These are phyloP conservation scores for Rhinogobius similis DNA, from an alignment of 2,113 vertebrate species.

Conservation along the genomic window DNA sequence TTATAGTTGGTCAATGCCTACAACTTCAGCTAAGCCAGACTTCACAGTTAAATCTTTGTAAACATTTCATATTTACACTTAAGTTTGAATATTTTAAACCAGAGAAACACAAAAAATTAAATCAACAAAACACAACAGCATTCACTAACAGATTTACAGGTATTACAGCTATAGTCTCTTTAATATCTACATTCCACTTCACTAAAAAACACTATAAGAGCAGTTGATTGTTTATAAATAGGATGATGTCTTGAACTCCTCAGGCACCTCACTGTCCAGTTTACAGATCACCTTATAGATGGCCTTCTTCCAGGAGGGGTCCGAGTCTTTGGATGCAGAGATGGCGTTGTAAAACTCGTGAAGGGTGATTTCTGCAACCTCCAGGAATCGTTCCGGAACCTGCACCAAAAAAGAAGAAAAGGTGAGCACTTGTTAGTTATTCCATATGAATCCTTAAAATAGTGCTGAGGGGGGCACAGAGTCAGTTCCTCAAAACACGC, in stretches of 20 bases:
- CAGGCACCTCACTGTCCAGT: conserved; percentile 92
- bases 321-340: conserved; percentile 85
- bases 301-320: conserved; percentile 97
- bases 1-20: conserved; percentile 10
- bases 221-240: conserved; percentile 74
- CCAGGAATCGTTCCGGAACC: conserved; percentile 92
- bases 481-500: conserved; percentile 19
- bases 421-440: background rate
- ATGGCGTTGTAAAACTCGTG: conserved; percentile 93
- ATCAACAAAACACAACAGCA: conserved; percentile 46
- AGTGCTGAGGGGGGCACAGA: background rate
- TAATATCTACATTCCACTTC: conserved; percentile 56
- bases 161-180: conserved; percentile 37
- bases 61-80: conserved; percentile 55
- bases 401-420: conserved; percentile 54
- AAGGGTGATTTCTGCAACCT: conserved; percentile 90
- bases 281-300: conserved; percentile 99
- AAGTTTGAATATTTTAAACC: conserved; percentile 42
- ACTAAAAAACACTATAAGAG: conserved; percentile 66
- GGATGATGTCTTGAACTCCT: conserved; percentile 86
- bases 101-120: conserved; percentile 46
- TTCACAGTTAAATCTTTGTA: conserved; percentile 41
- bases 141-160: conserved; percentile 45
- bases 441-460: conserved; percentile 18
- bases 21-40: conserved; percentile 16